Evolutionary conservation across 2,113 vertebrate species (phyloP), one percentile per base, ranked within the genome.

Genomic region (Melanostigma gelatinosum): DNA sequence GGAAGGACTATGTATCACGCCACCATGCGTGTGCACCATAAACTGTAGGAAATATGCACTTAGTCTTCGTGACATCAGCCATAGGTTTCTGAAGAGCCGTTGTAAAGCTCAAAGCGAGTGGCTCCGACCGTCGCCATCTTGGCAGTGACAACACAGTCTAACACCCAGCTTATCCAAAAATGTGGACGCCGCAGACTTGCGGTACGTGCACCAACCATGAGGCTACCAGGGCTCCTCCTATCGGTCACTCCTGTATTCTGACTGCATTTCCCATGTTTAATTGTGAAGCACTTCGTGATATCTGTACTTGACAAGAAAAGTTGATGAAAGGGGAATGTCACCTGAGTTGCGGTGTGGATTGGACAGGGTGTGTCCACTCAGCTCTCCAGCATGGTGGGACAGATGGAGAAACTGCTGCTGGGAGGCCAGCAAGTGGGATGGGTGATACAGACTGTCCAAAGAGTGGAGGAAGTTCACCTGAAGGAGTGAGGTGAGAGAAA

Each of bases 351-450:
- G 96, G 75, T 96, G 97, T 50, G 95, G 94, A 83, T 95, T 97
- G 76, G 97, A 96, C 85, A 99, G 90, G 27, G 94, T 96, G 91
- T 99, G 98, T 77, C 98, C 98, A 6, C 97, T 96, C 85, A 99
- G 93, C 94, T 99, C 98, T 55, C 96, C 95, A 0, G 96, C 95
- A 36, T 97, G 95, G 70, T 98, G 96, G 62, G 95, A 97, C 1
- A 85, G 97, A 84, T 99, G 97, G 78, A 99, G 93, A 64, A 99
- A 98, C 94, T 99, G 97, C 93, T 99, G 98, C 93, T 99, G 97
- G 44, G 96, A 97, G 72, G 95, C 97, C 88, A 97, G 95, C 22
- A 99, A 94, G 29, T 99, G 97, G 80, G 97, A 99, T 7, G 97
- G 97, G 81, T 98, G 97, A 87, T 95, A 96, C 48, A 94, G 94